Evolutionary conservation across 2,797 vertebrate species (phyloP).

Genomic region (Onychomys torridus): DNA sequence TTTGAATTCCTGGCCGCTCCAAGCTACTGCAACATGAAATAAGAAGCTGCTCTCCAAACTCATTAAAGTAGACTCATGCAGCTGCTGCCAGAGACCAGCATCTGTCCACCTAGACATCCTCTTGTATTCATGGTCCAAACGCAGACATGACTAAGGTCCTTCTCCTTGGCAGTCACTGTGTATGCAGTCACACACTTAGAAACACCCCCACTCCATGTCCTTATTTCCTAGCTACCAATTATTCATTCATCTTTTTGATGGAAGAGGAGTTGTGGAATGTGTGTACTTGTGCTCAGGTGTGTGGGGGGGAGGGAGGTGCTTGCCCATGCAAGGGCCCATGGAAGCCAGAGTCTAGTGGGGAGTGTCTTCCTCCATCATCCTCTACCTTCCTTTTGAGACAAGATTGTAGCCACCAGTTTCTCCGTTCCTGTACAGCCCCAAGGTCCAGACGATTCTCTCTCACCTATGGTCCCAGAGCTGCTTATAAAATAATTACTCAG

Average conservation of each 20-base stretch:
- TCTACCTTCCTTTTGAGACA: background rate
- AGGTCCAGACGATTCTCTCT: too few relatives aligned
- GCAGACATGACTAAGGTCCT: rapidly evolving
- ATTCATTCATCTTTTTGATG: background rate
- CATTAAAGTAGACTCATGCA: background rate
- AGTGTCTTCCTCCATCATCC: background rate
- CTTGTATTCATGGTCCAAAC: background rate
- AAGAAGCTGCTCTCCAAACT: constrained; percentile 30
- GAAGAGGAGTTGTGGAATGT: too few relatives aligned
- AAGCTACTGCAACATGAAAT: background rate
- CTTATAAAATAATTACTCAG: too few relatives aligned
- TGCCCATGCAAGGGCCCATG: background rate
- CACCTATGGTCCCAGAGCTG: too few relatives aligned
- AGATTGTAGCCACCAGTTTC: background rate
- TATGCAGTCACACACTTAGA: background rate
- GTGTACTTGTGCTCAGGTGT: background rate
- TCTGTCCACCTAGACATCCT: background rate
- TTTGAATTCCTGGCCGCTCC: background rate
- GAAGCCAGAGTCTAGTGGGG: background rate
- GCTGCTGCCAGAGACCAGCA: background rate
- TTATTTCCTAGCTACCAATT: background rate
- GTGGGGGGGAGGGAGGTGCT: too few relatives aligned
- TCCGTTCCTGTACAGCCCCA: too few relatives aligned
- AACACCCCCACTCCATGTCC: background rate
- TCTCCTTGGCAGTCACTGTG: background rate